Evolutionary conservation across 2,797 vertebrate species (phyloP).

Genomic region (Sylvia borin): DNA sequence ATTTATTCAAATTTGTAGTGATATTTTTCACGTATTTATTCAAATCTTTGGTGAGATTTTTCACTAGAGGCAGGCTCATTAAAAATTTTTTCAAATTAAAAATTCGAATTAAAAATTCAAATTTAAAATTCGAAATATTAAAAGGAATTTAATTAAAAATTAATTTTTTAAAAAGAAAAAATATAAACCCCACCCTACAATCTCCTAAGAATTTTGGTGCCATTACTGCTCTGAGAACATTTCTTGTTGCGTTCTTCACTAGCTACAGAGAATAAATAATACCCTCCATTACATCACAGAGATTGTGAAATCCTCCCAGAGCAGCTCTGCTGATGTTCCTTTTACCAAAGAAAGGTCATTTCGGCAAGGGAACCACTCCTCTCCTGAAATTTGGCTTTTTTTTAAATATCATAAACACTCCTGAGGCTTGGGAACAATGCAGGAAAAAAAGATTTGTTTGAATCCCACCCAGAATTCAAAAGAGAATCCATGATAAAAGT

Average conservation of each 20-base stretch:
- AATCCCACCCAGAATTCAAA: background rate
- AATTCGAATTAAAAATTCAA: background rate
- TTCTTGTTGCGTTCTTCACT: too few relatives aligned
- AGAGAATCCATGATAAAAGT: background rate
- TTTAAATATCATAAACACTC: background rate
- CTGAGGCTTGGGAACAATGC: too few relatives aligned
- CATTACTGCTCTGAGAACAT: too few relatives aligned
- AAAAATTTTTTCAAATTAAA: background rate
- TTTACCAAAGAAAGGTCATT: constrained; percentile 21
- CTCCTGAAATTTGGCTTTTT: constrained; percentile 3
- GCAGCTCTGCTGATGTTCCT: background rate
- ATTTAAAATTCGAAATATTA: too few relatives aligned
- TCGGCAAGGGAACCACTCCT: background rate
- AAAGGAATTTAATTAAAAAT: background rate
- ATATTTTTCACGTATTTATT: too few relatives aligned
- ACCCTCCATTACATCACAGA: background rate
- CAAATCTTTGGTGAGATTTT: too few relatives aligned
- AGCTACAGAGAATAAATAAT: too few relatives aligned
- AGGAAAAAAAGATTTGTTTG: background rate
- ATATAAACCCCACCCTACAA: background rate
- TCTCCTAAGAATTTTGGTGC: background rate
- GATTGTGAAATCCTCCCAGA: background rate
- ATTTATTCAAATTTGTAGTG: too few relatives aligned
- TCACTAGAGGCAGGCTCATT: too few relatives aligned
- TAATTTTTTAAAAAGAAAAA: too few relatives aligned